Conservation (phyloP, 2,113 vertebrate species). For the Notarius quadriscutis region DNA sequence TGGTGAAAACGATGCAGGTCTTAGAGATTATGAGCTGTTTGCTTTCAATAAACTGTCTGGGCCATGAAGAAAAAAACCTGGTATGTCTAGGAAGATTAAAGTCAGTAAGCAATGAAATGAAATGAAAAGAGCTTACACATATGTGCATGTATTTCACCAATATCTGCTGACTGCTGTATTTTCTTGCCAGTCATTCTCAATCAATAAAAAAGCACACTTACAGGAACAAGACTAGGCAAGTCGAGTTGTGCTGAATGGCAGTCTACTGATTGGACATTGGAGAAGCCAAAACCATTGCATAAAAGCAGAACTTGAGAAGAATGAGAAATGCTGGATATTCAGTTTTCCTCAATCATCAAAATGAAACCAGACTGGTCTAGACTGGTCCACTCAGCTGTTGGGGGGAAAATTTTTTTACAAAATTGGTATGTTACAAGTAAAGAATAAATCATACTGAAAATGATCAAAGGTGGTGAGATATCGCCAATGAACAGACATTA, state of each 20-base stretch:
- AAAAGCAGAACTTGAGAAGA: neutral
- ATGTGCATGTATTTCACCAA: neutral
- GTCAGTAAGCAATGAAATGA: neutral
- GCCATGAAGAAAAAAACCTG: neutral
- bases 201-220: neutral
- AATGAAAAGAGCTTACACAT: slow-evolving; percentile 5
- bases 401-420: neutral
- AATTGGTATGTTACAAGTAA: neutral
- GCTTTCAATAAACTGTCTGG: slow-evolving; percentile 10
- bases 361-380: neutral
- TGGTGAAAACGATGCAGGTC: slow-evolving; percentile 41
- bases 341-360: neutral
- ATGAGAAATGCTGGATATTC: neutral
- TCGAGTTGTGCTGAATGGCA: neutral
- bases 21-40: slow-evolving; percentile 25
- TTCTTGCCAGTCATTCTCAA: neutral
- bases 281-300: neutral
- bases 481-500: neutral
- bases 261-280: neutral
- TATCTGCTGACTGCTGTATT: neutral
- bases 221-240: neutral
- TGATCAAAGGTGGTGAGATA: neutral
- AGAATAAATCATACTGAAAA: neutral
- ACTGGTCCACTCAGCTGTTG: neutral
- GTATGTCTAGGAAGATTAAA: neutral